Evolutionary conservation across 1,140 invertebrate species (phyloP), one percentile per base, ranked within the genome.

Genomic region (Heliconius hewitsoni): DNA sequence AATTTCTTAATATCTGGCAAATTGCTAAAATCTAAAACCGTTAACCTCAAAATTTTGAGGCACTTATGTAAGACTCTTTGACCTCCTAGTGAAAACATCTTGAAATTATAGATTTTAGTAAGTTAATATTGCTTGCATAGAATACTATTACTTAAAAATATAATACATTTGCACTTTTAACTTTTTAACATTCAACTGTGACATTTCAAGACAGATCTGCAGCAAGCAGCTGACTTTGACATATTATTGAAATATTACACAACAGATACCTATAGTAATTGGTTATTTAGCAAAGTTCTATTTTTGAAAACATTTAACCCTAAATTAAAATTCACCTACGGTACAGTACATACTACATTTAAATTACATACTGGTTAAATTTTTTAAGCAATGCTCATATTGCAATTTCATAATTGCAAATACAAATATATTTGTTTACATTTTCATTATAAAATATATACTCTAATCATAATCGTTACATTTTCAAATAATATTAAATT

Each of bases 31-130:
- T 94, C 89, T 66, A 85, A 86, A 75, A 91, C 79, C 85, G 88
- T 87, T 94, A 95, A 94, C 94, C 94, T 95, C 90, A 95, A 93
- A 92, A 94, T 89, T 79, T 92, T 94, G 82, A 92, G 87, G 82
- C 91, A 90, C 86, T 94, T 94, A 89, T 92, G 88, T 91, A 93
- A 90, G 81, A 91, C 86, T 66, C 89, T 84, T 50, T 89, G 88
- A 55, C 87, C 86, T 50, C 80, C 80, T 60, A 91, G 66, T 30
- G 88, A 86, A 71, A 93, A 92, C 92, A 94, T 93, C 82, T 89
- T 52, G 23, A 72, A 71, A 23, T 73, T 27, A 50, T 30, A 19
- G 34, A 74, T 8, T 34, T 42, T 23, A 27, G 37, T 50, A 19
- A 72, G 23, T 74, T 39, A 42, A 55, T 52, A 81, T 78, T 60